Evolutionary conservation across 2,888 invertebrate genomes (phyloP), one percentile per base, ranked within the genome.

Genomic region (Scaptomyza tumidula): DNA sequence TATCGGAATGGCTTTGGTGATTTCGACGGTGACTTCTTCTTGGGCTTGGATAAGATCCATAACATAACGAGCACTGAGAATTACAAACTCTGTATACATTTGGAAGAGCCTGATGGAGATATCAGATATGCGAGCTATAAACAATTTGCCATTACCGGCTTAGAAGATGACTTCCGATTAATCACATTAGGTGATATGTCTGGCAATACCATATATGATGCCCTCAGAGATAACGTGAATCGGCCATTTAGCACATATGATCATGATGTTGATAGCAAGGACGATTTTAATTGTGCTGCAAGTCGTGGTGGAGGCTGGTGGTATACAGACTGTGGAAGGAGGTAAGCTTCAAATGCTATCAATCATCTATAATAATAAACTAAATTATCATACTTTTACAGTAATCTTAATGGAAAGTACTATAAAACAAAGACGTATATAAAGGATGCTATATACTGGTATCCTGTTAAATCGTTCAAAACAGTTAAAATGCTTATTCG

Each of bases 401-500:
- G 57, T 35, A 57, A 43, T 43, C 19, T 9, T 1, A 49, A 43
- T 43, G 57, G 57, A 4, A 6, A 13, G 7, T 43, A 41, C 49
- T 39, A 4, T 31, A 7, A 41, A 19, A 6, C 10, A 6, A 16
- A 6, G 16, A 14, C 13, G 7, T 1, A 33, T 3, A 6, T 0
- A n/a, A 0, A 3, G 2, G n/a, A 5, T 46, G 9, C 13, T 27
- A 46, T 45, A 0, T 29, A n/a, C n/a, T n/a, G n/a, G n/a, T n/a
- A n/a, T n/a, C n/a, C n/a, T 11, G n/a, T 45, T 3, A n/a, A n/a
- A n/a, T 7, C 45, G 13, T 5, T 29, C 1, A 35, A 39, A 39
- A 14, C 1, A 3, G 11, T 16, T 6, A 41, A 16, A 13, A 14
- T 39, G 1, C 4, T 27, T 5, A 31, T 46, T n/a, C n/a, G n/a